Evolutionary conservation across 30 jellyfish, hydroid and myxozoan genomes (phyloP), one percentile per base, ranked within the genome.

Genomic region (Phacellophora camtschatica): DNA sequence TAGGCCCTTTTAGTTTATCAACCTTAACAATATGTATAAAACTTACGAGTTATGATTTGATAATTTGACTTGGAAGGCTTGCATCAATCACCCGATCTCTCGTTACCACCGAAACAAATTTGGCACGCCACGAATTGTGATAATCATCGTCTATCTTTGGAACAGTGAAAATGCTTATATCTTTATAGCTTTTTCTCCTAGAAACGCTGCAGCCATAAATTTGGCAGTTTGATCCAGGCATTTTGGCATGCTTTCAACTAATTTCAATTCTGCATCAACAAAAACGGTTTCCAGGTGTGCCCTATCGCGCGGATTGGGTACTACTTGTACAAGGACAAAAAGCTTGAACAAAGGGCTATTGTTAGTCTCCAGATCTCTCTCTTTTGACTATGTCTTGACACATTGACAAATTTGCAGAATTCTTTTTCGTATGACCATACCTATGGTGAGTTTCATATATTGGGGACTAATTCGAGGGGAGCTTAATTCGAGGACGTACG

Each of bases 191-290:
- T 20, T n/a, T 46, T 43, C 45, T 58, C 57, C 88, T 75, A 1
- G 67, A 75, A 25, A 75, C 88, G 69, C 88, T 54, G 57, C 88
- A 75, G 39, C 88, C 88, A 59, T 75, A 75, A 66, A 75, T 75
- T 57, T 59, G 34, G 32, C 88, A 57, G 35, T 75, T 75, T 59
- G 66, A 68, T 33, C 88, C 65, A 53, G 88, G 88, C 88, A 57
- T 75, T 29, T 46, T 25, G 1, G 33, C 66, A 41, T 24, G 19
- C 7, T 67, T 67, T 37, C 5, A 33, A 67, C 28, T 37, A 65
- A 41, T 34, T 5, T 37, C 59, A 45, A 18, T 22, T 23, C 25
- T 25, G 64, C 64, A 5, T 25, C 13, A 49, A 27, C 31, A 28
- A 16, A 20, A 71, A 32, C 25, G 4, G 57, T 22, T 35, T 29